phyloP scores from a whole-genome alignment of 2,113 vertebrate genomes.

The Dicerorhinus sumatrensis region DNA sequence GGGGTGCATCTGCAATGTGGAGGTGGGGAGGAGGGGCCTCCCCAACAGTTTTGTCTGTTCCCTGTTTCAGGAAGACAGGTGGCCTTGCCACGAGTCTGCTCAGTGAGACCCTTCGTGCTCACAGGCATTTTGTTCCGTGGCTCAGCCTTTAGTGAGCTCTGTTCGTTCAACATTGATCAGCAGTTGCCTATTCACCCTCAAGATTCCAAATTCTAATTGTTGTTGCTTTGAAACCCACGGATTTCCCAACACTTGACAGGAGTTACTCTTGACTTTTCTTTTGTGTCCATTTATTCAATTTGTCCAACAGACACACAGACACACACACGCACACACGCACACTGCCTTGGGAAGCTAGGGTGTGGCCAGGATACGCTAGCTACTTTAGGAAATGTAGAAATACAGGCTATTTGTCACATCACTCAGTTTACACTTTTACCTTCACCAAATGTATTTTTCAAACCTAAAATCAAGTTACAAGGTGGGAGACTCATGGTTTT shows the following conservation, averaged over 20 bases:
- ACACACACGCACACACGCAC: neutral
- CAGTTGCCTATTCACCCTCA: neutral
- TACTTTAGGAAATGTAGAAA: neutral
- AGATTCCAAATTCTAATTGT: neutral
- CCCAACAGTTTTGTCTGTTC: neutral
- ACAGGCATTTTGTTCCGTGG: neutral
- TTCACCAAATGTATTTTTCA: neutral
- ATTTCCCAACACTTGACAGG: neutral
- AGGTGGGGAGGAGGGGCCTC: neutral
- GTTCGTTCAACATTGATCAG: neutral
- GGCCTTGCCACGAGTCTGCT: neutral
- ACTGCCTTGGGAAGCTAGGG: neutral
- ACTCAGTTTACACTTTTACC: constrained; percentile 11
- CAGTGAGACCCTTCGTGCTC: neutral
- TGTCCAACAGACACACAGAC: neutral
- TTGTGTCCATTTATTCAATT: neutral
- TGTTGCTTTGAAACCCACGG: neutral
- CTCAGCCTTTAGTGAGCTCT: neutral
- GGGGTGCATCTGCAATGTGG: neutral
- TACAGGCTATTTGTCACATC: neutral
- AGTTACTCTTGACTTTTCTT: neutral
- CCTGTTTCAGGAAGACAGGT: neutral
- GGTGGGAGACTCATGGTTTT: neutral
- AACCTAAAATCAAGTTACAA: neutral
- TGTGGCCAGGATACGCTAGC: neutral